phyloP scores from a whole-genome alignment of 2,888 invertebrate species.

The Silvanus unidentatus region DNA sequence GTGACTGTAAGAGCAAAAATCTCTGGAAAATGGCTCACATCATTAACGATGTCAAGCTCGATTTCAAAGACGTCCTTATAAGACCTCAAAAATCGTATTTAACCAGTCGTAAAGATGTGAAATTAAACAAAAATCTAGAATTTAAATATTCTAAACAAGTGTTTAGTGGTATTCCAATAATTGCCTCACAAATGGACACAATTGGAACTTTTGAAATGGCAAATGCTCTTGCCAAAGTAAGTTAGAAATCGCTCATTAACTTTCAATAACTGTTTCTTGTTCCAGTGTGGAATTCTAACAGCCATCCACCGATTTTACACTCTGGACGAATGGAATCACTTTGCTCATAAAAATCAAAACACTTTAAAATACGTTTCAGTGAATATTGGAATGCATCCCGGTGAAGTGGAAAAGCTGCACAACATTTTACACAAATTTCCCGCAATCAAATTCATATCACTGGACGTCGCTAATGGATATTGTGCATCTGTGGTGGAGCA shows the following conservation, averaged over 20 bases:
- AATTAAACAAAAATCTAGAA: too few species aligned
- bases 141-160: too few species aligned
- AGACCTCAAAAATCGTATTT: too few species aligned
- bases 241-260: too few species aligned
- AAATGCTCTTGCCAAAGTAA: too few species aligned
- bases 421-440: conserved; percentile 62
- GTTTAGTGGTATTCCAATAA: too few species aligned
- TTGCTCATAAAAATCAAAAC: conserved; percentile 59
- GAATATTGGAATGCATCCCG: conserved; percentile 72
- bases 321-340: conserved; percentile 70
- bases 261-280: neutral
- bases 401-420: conserved; percentile 68
- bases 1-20: too few species aligned
- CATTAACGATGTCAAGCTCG: too few species aligned
- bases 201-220: too few species aligned
- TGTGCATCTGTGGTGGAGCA: conserved; percentile 86
- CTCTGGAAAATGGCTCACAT: neutral
- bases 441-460: conserved; percentile 69
- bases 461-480: conserved; percentile 91
- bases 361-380: conserved; percentile 68
- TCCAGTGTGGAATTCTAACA: conserved; percentile 76
- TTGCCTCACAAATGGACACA: too few species aligned
- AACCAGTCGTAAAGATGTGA: too few species aligned
- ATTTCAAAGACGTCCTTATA: too few species aligned
- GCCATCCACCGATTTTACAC: conserved; percentile 84